Evolutionary conservation across 37 sponge, comb jelly and placozoan species (phyloP).

Genomic region (Axinella damicornis): DNA sequence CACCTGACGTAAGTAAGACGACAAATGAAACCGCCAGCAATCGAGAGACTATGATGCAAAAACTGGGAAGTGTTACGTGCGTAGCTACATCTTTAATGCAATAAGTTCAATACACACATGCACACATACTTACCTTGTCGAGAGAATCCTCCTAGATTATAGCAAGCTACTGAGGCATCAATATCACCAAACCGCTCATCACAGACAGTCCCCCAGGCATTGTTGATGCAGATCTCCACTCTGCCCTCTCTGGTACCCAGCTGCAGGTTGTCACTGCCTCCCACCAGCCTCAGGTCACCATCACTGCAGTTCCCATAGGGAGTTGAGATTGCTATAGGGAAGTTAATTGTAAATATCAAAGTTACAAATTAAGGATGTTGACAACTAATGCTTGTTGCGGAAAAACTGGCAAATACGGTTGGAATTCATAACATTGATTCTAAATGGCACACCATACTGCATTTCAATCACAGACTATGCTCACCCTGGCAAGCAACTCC

Average conservation of each 20-base stretch:
- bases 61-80: neutral
- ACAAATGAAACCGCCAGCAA: neutral
- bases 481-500: slow-evolving; percentile 22
- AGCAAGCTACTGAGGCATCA: neutral
- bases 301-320: neutral
- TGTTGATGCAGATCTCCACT: slow-evolving; percentile 35
- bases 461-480: too few species aligned
- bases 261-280: neutral
- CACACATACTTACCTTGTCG: neutral
- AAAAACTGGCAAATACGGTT: too few species aligned
- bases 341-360: too few species aligned
- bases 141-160: neutral
- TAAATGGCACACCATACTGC: too few species aligned
- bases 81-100: too few species aligned
- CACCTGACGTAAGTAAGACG: too few species aligned
- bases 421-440: too few species aligned
- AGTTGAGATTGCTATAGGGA: too few species aligned
- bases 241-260: neutral
- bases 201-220: slow-evolving; percentile 18
- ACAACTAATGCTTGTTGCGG: too few species aligned
- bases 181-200: neutral
- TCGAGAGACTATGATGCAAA: neutral
- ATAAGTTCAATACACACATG: too few species aligned
- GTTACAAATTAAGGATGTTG: too few species aligned
- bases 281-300: slow-evolving; percentile 11